These are phyloP conservation scores for Linurgus olivaceus DNA, from an alignment of 2,797 vertebrate genomes.

Conservation along the genomic window DNA sequence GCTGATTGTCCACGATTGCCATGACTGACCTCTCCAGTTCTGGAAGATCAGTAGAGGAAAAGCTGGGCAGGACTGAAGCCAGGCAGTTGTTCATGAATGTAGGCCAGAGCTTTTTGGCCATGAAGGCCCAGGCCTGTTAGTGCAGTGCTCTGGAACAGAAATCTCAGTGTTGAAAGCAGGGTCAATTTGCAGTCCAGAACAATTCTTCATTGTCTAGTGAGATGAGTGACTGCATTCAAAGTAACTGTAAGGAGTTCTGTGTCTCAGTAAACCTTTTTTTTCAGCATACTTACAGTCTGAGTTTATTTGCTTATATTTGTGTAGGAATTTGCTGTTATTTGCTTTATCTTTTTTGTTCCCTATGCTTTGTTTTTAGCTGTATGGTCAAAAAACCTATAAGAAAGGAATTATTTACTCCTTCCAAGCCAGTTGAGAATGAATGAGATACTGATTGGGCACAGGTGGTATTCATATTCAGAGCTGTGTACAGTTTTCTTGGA, in stretches of 20 bases:
- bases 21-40: not conserved
- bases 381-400: not conserved
- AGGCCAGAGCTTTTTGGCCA: not conserved
- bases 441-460: not conserved
- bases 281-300: not conserved
- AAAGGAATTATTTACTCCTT: not conserved
- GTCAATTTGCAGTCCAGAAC: not conserved
- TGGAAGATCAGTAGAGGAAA: not conserved
- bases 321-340: not conserved
- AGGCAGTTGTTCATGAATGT: not conserved
- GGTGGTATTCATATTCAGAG: accelerated
- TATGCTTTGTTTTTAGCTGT: not conserved
- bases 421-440: not conserved
- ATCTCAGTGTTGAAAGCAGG: not conserved
- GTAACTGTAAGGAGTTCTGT: not conserved
- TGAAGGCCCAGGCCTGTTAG: not conserved
- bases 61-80: not conserved
- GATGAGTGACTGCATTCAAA: not conserved
- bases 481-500: not conserved
- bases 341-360: not conserved
- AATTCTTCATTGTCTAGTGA: not conserved
- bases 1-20: not conserved
- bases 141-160: not conserved
- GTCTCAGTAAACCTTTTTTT: not conserved
- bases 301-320: not conserved